A percentile compares a stretch with the other conserved stretches of the same genome.
Conservation (phyloP, 2,113 vertebrate species). For the Mesoclemmys tuberculata region DNA sequence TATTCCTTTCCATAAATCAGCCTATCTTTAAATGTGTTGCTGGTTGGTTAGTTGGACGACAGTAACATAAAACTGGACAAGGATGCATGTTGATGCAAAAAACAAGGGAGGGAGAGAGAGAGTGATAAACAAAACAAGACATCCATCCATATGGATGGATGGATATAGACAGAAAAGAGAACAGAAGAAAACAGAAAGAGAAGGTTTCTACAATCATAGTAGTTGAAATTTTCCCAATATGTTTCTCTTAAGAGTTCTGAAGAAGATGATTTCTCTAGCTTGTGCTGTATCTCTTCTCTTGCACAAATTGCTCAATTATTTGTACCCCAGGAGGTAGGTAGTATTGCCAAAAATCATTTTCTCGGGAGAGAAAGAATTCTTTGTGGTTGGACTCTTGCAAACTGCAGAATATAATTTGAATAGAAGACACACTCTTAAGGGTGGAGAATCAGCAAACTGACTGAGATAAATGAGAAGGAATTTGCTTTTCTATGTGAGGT, state of each 20-base stretch:
- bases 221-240: not conserved
- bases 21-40: slow-evolving; percentile 50
- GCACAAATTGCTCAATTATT: not conserved
- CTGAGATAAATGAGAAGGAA: slow-evolving; percentile 9
- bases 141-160: not conserved
- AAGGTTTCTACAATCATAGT: not conserved
- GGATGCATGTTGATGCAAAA: not conserved
- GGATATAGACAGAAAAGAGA: slow-evolving; percentile 2
- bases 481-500: rapidly evolving
- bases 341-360: not conserved
- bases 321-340: not conserved
- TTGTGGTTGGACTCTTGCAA: not conserved
- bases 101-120: not conserved
- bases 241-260: not conserved
- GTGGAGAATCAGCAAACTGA: not conserved
- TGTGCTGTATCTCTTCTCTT: slow-evolving; percentile 14
- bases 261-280: not conserved
- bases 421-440: not conserved
- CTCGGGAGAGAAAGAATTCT: not conserved
- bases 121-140: slow-evolving; percentile 8
- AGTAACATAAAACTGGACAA: slow-evolving; percentile 10
- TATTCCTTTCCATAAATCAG: slow-evolving; percentile 52
- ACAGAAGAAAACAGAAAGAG: not conserved
- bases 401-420: not conserved
- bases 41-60: slow-evolving; percentile 30